phyloP scores from a whole-genome alignment of 2,888 invertebrate genomes.

The Colletes collaris region DNA sequence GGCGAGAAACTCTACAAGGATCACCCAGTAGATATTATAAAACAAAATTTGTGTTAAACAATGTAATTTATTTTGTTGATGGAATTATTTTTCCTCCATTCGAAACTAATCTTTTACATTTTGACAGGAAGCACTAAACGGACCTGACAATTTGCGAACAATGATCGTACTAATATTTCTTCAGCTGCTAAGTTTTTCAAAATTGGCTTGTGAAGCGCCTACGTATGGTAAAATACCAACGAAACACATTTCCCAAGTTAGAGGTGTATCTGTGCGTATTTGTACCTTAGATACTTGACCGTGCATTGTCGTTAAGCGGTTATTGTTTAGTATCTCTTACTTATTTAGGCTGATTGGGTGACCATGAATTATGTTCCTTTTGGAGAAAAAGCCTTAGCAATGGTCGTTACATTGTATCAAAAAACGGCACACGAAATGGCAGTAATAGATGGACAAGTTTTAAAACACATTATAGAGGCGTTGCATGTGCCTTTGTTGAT shows the following conservation, averaged over 20 bases:
- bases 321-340: conserved; percentile 15
- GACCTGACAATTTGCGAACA: conserved; percentile 85
- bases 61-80: conserved; percentile 16
- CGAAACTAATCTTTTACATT: conserved; percentile 7
- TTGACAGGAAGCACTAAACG: conserved; percentile 85
- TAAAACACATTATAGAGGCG: conserved; percentile 89
- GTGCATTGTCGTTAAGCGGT: neutral
- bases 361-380: conserved; percentile 94
- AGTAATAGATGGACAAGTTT: conserved; percentile 89
- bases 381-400: conserved; percentile 90
- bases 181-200: conserved; percentile 87
- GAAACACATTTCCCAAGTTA: conserved; percentile 83
- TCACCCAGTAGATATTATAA: too few species aligned
- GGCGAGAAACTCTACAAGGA: too few species aligned
- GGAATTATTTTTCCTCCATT: neutral
- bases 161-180: conserved; percentile 89
- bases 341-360: conserved; percentile 87
- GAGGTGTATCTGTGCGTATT: conserved; percentile 78
- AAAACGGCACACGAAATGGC: conserved; percentile 88
- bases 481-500: conserved; percentile 89
- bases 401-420: conserved; percentile 90
- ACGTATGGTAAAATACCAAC: conserved; percentile 85
- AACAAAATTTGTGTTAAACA: too few species aligned
- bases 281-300: conserved; percentile 10
- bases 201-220: conserved; percentile 88